phyloP scores from a whole-genome alignment of 2,797 vertebrate genomes.

The Synanceia verrucosa region DNA sequence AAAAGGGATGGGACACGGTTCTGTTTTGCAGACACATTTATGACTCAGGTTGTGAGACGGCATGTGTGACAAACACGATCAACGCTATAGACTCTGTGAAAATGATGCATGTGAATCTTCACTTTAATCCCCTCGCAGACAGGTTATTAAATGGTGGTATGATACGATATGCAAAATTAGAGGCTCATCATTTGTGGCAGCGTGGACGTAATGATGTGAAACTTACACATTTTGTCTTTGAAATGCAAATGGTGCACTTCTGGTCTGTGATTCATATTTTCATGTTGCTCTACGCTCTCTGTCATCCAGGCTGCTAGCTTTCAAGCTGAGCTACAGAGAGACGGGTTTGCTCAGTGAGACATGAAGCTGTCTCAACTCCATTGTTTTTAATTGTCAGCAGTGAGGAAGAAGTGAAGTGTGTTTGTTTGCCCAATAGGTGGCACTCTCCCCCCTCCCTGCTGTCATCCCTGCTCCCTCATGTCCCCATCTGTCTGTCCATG shows the following conservation, averaged over 20 bases:
- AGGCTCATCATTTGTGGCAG: neutral
- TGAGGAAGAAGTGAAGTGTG: slow-evolving; percentile 28
- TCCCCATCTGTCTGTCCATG: neutral
- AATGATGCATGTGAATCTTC: slow-evolving; percentile 2
- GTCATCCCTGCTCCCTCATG: slow-evolving; percentile 14
- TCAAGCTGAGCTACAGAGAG: neutral
- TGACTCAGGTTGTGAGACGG: slow-evolving; percentile 7
- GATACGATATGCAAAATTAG: neutral
- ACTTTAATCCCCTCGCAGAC: slow-evolving; percentile 24
- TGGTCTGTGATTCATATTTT: neutral
- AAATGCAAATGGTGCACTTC: no score
- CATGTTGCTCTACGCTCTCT: neutral
- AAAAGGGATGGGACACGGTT: neutral
- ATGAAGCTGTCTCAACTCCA: neutral
- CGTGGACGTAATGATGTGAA: neutral
- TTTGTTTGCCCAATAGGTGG: slow-evolving; percentile 76
- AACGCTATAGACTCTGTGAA: neutral
- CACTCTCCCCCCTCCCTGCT: slow-evolving; percentile 64
- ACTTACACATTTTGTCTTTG: neutral
- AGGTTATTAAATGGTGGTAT: neutral
- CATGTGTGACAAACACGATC: slow-evolving; percentile 25
- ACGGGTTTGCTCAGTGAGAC: neutral
- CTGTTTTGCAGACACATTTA: neutral
- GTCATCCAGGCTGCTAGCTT: neutral
- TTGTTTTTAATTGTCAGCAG: neutral